Base-by-base conservation (phyloP, 2,888 invertebrate genomes). In the Drosophila rubida region DNA sequence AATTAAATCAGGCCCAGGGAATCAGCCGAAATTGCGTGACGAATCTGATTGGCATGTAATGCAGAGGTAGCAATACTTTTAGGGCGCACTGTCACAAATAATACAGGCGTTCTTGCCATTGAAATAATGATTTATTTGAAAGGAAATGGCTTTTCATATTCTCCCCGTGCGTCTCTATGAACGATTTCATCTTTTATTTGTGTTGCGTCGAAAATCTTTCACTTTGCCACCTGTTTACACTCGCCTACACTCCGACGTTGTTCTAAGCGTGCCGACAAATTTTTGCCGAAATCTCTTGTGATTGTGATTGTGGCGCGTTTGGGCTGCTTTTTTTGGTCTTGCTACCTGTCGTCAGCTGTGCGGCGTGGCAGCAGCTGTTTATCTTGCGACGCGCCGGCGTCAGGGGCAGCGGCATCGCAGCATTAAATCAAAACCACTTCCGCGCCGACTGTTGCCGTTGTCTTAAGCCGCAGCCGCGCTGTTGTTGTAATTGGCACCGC, bases 401-500 rank as follows among this genome's bases (percentile, higher is more conserved):
- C 75, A 58, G 49, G 62, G 45, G 30, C 48, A 60, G 13, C 69
- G 62, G 59, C 72, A 71, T 71, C 75, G 76, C 57, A 66, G 66
- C 60, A 76, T 86, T 86, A 86, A 82, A 82, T 82, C 82, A 82
- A 83, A 82, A 83, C 84, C 82, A 82, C 84, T 82, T 82, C 86
- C 82, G 83, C 62, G 60, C 75, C 61, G 81, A 74, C 70, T 63
- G 58, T 61, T 63, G 48, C 23, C 13, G n/a, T 49, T 54, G 49
- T 63, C 48, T 42, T 37, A 22, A 35, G 50, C 16, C 46, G n/a
- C n/a, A n/a, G n/a, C 23, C 30, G 30, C 30, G 50, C 25, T 74
- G 45, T 55, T 78, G 42, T 49, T 63, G 58, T 54, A 59, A 59
- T 70, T 68, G 69, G 27, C 65, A 72, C 44, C 73, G 45, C 53